Percentiles rank a stretch among this genome's conserved stretches.
Evolutionary conservation across 2,888 invertebrate genomes (phyloP).

Genomic region (Rosalia funebris): DNA sequence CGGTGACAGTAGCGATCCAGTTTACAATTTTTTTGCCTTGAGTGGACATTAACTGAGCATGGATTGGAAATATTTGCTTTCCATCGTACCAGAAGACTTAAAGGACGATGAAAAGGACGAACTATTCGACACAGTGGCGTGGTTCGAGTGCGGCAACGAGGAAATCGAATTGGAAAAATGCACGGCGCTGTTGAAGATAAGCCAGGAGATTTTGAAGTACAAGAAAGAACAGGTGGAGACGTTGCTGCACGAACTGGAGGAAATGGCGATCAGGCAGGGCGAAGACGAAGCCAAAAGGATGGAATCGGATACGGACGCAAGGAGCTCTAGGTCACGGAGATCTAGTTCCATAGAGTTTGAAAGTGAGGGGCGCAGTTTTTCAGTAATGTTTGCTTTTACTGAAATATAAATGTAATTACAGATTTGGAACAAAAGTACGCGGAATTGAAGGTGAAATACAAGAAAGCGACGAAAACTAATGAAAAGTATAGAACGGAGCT

Average conservation of each 20-base stretch:
- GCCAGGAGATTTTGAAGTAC: constrained; percentile 75
- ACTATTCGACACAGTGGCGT: constrained; percentile 70
- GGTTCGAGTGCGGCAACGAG: constrained; percentile 70
- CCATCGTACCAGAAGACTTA: constrained; percentile 68
- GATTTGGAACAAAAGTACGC: constrained; percentile 63
- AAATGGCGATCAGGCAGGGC: constrained; percentile 64
- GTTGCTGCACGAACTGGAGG: constrained; percentile 66
- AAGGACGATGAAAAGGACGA: constrained; percentile 72
- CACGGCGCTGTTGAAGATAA: constrained; percentile 69
- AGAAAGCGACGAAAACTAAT: constrained; percentile 60
- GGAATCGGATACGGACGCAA: constrained; percentile 57
- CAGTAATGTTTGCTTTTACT: not conserved
- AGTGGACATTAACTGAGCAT: constrained; percentile 57
- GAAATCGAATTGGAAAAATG: constrained; percentile 69
- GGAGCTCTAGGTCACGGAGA: constrained; percentile 56
- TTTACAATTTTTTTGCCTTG: not conserved
- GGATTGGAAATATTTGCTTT: constrained; percentile 71
- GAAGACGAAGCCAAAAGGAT: constrained; percentile 60
- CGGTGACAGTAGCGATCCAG: not conserved
- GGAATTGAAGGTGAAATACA: constrained; percentile 62
- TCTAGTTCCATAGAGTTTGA: constrained; percentile 53
- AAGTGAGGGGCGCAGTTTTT: constrained; percentile 57
- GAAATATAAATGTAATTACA: too few species aligned
- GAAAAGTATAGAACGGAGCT: constrained; percentile 59
- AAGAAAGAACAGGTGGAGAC: constrained; percentile 75